These are phyloP conservation scores for Garrulus glandarius DNA, from an alignment of 2,797 vertebrate species.

Conservation along the genomic window DNA sequence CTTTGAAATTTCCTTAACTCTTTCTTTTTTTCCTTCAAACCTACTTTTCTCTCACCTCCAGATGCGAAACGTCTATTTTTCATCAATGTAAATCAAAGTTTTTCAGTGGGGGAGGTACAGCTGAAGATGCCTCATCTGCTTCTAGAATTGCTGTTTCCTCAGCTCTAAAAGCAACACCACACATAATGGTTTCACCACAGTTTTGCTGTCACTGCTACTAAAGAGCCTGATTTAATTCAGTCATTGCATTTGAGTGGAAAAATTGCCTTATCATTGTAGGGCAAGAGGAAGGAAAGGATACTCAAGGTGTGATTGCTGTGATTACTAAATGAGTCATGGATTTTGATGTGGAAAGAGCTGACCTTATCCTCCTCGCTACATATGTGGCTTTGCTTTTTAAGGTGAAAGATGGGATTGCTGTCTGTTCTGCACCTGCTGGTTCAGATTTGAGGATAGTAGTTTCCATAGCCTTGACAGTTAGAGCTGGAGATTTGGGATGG, in stretches of 20 bases:
- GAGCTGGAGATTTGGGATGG: not conserved
- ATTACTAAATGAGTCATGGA: not conserved
- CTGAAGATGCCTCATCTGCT: not conserved
- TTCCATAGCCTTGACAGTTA: not conserved
- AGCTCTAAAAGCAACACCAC: not conserved
- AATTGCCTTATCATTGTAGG: not conserved
- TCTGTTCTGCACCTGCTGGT: not conserved
- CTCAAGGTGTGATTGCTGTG: not conserved
- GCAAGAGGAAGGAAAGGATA: not conserved
- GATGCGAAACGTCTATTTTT: conserved; percentile 81
- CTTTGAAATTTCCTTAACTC: conserved; percentile 70
- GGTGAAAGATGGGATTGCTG: not conserved
- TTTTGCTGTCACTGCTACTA: not conserved
- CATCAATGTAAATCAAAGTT: conserved; percentile 74
- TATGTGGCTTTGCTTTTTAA: not conserved
- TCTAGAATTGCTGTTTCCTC: not conserved
- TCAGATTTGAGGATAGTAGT: not conserved
- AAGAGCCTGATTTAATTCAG: not conserved
- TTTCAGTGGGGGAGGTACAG: conserved; percentile 13
- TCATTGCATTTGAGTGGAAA: not conserved
- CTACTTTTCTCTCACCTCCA: not conserved
- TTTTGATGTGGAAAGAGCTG: not conserved
- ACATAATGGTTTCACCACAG: not conserved
- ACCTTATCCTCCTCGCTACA: not conserved
- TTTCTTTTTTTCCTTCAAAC: not conserved